phyloP scores from a whole-genome alignment of 2,888 invertebrate species.

The Esperia sulphurella region DNA sequence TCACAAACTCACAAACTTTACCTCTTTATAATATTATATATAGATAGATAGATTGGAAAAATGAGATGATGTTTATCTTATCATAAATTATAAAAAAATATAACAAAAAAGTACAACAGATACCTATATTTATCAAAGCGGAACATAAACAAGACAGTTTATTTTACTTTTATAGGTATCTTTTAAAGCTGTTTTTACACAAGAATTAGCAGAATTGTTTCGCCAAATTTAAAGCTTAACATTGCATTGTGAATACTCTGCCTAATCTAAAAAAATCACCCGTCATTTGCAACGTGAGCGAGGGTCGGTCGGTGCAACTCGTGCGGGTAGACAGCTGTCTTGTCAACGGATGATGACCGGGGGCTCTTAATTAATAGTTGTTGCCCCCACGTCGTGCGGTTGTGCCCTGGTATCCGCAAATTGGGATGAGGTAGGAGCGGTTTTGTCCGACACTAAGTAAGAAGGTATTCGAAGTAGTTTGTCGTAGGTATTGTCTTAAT shows the following conservation, averaged over 20 bases:
- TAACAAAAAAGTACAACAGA: no score
- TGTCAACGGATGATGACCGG: conserved; percentile 56
- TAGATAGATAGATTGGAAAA: no score
- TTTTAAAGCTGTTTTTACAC: no score
- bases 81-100: no score
- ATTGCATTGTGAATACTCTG: background rate
- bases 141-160: no score
- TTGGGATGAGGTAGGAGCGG: conserved; percentile 1
- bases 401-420: conserved; percentile 11
- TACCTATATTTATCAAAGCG: no score
- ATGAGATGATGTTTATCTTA: no score
- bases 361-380: conserved; percentile 70
- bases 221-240: background rate
- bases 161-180: no score
- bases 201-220: no score
- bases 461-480: background rate
- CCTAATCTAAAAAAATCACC: conserved; percentile 32
- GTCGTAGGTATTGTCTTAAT: background rate
- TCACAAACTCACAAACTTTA: no score
- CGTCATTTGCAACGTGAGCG: conserved; percentile 43
- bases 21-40: no score
- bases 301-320: conserved; percentile 21
- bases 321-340: conserved; percentile 60
- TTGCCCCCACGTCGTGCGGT: conserved; percentile 34
- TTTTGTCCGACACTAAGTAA: background rate